Conservation (phyloP, 2,888 invertebrate species). For the Clivina fossor region DNA sequence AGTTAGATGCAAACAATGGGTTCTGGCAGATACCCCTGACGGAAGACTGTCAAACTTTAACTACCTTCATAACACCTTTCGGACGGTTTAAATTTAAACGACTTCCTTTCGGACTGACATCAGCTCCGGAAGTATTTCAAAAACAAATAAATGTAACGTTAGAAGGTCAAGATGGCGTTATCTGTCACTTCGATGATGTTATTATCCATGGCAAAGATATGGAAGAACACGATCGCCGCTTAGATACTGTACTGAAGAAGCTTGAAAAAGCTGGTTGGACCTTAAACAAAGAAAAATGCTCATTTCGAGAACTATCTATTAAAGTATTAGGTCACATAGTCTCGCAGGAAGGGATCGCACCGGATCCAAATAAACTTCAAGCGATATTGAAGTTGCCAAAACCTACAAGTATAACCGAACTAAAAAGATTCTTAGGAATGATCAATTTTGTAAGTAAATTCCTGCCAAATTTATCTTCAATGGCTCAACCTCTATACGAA, state of each 20-base stretch:
- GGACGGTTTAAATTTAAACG: slow-evolving; percentile 18
- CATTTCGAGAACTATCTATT: slow-evolving; percentile 35
- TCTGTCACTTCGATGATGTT: slow-evolving; percentile 22
- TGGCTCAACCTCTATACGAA: slow-evolving; percentile 25
- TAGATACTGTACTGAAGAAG: slow-evolving; percentile 37
- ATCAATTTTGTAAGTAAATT: slow-evolving; percentile 32
- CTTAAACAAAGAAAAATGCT: slow-evolving; percentile 36
- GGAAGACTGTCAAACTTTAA: slow-evolving; percentile 6
- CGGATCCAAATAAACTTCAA: slow-evolving; percentile 34
- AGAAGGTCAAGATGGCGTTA: slow-evolving; percentile 15
- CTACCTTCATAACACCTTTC: slow-evolving; percentile 29
- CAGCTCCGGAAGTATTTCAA: slow-evolving; percentile 13
- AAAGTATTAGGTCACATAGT: slow-evolving; percentile 36
- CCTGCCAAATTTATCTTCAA: slow-evolving; percentile 23
- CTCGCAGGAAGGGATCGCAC: slow-evolving; percentile 25
- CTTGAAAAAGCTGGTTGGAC: slow-evolving; percentile 18
- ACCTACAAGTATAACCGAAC: slow-evolving; percentile 33
- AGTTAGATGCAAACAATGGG: slow-evolving; percentile 28
- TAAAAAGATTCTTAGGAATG: slow-evolving; percentile 32
- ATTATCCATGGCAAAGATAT: slow-evolving; percentile 33
- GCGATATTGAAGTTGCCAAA: slow-evolving; percentile 32
- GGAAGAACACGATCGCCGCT: slow-evolving; percentile 37
- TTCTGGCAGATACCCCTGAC: slow-evolving; percentile 35
- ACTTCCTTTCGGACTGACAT: slow-evolving; percentile 30
- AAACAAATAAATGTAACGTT: slow-evolving; percentile 4